These are phyloP conservation scores for Orestias chungarensis DNA, from an alignment of 2,797 vertebrate species.

Conservation along the genomic window DNA sequence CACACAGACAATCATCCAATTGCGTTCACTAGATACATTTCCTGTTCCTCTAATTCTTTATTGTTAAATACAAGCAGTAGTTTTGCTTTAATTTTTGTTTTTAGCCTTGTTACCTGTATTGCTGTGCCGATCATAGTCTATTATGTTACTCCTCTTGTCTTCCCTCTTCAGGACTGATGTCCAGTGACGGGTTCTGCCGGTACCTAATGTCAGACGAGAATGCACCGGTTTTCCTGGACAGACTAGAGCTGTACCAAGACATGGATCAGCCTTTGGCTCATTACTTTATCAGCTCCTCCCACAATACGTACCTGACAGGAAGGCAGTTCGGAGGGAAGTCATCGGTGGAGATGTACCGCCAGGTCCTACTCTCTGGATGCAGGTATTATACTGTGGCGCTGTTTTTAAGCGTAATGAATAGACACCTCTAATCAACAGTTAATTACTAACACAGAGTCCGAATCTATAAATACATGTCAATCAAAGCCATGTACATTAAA, in stretches of 20 bases:
- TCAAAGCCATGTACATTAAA: neutral
- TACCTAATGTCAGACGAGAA: slow-evolving; percentile 99
- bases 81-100: neutral
- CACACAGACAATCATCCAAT: too few species aligned
- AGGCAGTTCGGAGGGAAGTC: slow-evolving; percentile 98
- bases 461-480: neutral
- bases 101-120: neutral
- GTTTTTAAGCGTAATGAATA: neutral
- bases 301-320: slow-evolving; percentile 97
- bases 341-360: slow-evolving; percentile 97
- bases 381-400: slow-evolving; percentile 75
- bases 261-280: slow-evolving; percentile 98
- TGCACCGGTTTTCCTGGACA: slow-evolving; percentile 95
- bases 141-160: neutral
- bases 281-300: slow-evolving; percentile 98
- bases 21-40: neutral
- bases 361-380: slow-evolving; percentile 96
- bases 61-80: neutral
- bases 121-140: too few species aligned
- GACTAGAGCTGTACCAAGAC: slow-evolving; percentile 95
- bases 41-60: neutral
- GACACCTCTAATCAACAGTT: neutral
- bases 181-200: slow-evolving; percentile 95
- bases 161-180: slow-evolving; percentile 85
- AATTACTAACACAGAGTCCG: neutral